Base-by-base conservation (phyloP, 2,113 vertebrate species). In the Ammospiza caudacuta region DNA sequence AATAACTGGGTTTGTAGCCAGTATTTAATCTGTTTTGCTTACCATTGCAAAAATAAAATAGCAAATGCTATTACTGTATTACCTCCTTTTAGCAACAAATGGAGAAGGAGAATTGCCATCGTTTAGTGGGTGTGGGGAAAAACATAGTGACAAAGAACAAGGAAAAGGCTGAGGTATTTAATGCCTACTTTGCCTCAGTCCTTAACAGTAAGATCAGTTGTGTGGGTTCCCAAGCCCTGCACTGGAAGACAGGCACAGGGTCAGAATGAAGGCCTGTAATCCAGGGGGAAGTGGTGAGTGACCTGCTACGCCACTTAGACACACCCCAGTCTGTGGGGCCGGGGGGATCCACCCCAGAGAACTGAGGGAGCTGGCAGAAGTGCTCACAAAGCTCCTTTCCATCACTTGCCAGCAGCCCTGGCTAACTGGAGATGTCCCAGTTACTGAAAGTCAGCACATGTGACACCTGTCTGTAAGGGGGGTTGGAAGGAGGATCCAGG, bases 11-110 rank as follows among this genome's bases (percentile, higher is more conserved):
- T 72, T 94, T 82, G 63, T 94, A 95, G 81, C 96, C 94, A 97
- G 62, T 83, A 73, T 90, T 97, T 91, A 93, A 63, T 94, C 89
- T 96, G 52, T 95, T 95, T 92, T 96, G 90, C 92, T 95, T 94
- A 95, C 92, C 76, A 64, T 84, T 93, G 91, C 95, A 97, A 92
- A 92, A 96, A 85, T 90, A 89, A 89, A 95, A 93, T 89, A 84
- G 41, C 85, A 91, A 87, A 92, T 94, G 55, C 67, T 89, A 75
- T 88, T 97, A 83, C 51, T 35, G 64, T 87, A 73, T 62, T 68
- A 43, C 72, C 79, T 90, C 49, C 31, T 76, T 89, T 83, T 57
- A 52, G 33, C 62, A 92, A 49, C 54, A 74, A 74, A 62, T 46
- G 39, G 75, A 80, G 23, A 52, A 67, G 57, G 64, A 64, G 43